Conservation (phyloP, 2,113 vertebrate genomes). For the Centropristis striata region DNA sequence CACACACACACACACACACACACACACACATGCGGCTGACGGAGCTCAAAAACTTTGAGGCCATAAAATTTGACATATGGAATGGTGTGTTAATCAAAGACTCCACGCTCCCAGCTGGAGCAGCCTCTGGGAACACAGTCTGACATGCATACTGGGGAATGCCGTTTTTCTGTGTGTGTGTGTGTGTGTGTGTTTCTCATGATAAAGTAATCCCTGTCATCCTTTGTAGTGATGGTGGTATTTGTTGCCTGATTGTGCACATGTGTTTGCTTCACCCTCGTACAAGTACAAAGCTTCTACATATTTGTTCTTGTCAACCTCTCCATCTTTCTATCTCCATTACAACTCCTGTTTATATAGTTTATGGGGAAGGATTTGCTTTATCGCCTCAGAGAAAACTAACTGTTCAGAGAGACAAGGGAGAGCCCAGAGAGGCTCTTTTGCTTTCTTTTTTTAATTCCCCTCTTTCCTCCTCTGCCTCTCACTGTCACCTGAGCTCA, state of each 20-base stretch:
- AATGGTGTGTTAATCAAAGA: constrained; percentile 78
- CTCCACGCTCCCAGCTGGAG: constrained; percentile 68
- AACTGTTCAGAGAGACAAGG: background rate
- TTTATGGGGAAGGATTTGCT: background rate
- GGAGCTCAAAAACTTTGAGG: constrained; percentile 55
- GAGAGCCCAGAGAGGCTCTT: background rate
- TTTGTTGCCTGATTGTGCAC: constrained; percentile 24
- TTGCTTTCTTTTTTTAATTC: background rate
- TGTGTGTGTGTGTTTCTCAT: constrained; percentile 40
- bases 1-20: constrained; percentile 28
- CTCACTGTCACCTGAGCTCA: background rate
- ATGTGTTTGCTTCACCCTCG: constrained; percentile 16
- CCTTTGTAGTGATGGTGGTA: constrained; percentile 52
- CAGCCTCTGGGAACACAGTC: constrained; percentile 64
- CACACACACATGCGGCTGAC: constrained; percentile 41
- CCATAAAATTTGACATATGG: constrained; percentile 77
- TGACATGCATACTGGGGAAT: constrained; percentile 64
- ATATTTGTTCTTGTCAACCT: background rate
- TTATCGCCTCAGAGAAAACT: background rate
- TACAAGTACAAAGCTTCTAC: background rate
- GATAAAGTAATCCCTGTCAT: constrained; percentile 48
- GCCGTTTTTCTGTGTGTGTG: constrained; percentile 9
- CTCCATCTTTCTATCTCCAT: background rate
- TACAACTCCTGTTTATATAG: background rate
- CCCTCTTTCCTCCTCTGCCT: background rate